Conservation (phyloP, 2,113 vertebrate species). For the Mus pahari region DNA sequence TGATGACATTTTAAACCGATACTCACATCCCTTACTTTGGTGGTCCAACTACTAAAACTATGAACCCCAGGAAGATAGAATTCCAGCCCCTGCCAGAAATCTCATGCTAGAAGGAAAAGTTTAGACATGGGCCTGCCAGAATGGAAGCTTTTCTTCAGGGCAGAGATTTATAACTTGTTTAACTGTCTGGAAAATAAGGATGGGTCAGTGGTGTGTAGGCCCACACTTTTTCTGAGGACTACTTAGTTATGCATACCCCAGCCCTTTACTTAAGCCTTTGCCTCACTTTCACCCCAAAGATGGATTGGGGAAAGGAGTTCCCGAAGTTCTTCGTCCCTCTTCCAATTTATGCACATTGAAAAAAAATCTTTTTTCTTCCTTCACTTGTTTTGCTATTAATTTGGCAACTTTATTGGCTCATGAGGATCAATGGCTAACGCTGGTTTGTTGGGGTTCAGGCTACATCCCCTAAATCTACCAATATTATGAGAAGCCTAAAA, state of each 20-base stretch:
- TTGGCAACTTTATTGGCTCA: background rate
- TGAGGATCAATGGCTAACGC: background rate
- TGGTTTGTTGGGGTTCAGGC: background rate
- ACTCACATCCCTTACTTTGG: background rate
- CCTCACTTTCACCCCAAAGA: background rate
- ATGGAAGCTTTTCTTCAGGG: background rate
- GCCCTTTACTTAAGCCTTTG: background rate
- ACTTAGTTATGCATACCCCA: background rate
- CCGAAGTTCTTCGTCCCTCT: background rate
- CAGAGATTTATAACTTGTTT: background rate
- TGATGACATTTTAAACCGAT: background rate
- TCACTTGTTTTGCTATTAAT: background rate
- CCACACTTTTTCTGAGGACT: no score
- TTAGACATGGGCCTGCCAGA: background rate
- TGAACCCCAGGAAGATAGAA: background rate
- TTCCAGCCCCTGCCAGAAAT: background rate
- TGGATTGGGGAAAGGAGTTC: background rate
- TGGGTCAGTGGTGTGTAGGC: background rate
- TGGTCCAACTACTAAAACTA: background rate
- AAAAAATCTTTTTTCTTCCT: background rate
- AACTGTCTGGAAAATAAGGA: background rate
- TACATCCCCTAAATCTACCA: background rate
- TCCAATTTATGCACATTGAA: background rate
- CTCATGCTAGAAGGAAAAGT: background rate
- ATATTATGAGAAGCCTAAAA: background rate